Evolutionary conservation across 2,797 vertebrate species (phyloP), one percentile per base, ranked within the genome.

Genomic region (Danio jaintianensis): DNA sequence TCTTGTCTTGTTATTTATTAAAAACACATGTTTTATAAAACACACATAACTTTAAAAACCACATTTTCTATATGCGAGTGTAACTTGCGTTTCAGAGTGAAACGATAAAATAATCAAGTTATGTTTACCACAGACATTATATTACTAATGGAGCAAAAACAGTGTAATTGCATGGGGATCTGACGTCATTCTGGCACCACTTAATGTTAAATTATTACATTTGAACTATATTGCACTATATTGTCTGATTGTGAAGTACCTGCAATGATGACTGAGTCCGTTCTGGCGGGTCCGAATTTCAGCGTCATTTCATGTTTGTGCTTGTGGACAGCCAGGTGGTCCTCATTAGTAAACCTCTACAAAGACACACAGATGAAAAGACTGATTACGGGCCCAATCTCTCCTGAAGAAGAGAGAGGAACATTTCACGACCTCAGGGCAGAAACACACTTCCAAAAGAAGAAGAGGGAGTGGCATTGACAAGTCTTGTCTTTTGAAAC

Each of bases 291-390:
- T 90, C 97, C 97, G 83, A 99, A 98, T 89, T 98, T 99, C 89
- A 99, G 89, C 29, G 97, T 99, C 97, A 99, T 98, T 92, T 99
- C 97, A 80, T 99, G 98, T 90, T 99, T 99, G 94, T 98, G 98
- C 93, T 96, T 98, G 91, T 99, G 98, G 82, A 99, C 98, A 20
- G 98, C 96, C 94, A 99, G 95, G 93, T 99, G 98, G 93, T 99
- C 97, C 94, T 98, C 97, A 75, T 99, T 99, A 80, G 97, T 99
- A 90, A 99, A 98, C 91, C 97, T 95, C 97, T 98, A 89, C 20
- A 90, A 88, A 78, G 90, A 89, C 0, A 81, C 83, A 92, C 84
- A 91, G 91, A 84, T 18, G 48, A 38, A 81, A 53, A 87, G 58
- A 70, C 47, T 43, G 56, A 29, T 73, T 70, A 58, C 16, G 1